Conservation (phyloP, 1,140 invertebrate genomes). For the Drosophila yakuba region DNA sequence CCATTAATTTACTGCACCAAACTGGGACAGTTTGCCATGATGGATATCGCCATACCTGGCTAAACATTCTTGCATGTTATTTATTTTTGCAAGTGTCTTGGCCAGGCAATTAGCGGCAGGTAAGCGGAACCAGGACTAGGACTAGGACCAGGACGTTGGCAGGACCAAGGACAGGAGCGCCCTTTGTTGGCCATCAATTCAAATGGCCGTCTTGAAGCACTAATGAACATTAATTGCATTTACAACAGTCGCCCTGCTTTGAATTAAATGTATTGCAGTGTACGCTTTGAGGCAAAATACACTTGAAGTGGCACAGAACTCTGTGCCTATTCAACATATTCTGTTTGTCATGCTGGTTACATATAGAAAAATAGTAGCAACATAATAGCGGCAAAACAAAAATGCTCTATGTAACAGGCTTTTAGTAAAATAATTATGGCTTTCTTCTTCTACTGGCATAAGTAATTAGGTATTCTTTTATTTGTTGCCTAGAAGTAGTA, state of each 20-base stretch:
- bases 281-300: slow-evolving; percentile 3
- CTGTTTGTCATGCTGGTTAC: background rate
- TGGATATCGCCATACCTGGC: slow-evolving; percentile 19
- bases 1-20: slow-evolving; percentile 32
- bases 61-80: slow-evolving; percentile 39
- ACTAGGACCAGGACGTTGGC: background rate
- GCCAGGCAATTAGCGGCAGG: slow-evolving; percentile 32
- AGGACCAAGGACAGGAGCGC: slow-evolving; percentile 1
- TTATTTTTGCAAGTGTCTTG: slow-evolving; percentile 46
- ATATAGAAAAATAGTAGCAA: no score
- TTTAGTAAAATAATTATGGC: no score
- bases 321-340: background rate
- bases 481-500: no score
- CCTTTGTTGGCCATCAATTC: slow-evolving; percentile 50
- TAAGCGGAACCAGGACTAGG: no score
- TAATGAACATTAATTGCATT: slow-evolving; percentile 59
- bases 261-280: slow-evolving; percentile 36
- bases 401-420: no score
- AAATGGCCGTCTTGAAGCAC: slow-evolving; percentile 26
- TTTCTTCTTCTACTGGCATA: no score
- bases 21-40: slow-evolving; percentile 28
- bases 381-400: no score
- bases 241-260: slow-evolving; percentile 12
- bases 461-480: no score
- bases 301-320: slow-evolving; percentile 11